These are phyloP conservation scores for Pollenia griseotomentosa DNA, from an alignment of 2,888 invertebrate genomes.

Conservation along the genomic window DNA sequence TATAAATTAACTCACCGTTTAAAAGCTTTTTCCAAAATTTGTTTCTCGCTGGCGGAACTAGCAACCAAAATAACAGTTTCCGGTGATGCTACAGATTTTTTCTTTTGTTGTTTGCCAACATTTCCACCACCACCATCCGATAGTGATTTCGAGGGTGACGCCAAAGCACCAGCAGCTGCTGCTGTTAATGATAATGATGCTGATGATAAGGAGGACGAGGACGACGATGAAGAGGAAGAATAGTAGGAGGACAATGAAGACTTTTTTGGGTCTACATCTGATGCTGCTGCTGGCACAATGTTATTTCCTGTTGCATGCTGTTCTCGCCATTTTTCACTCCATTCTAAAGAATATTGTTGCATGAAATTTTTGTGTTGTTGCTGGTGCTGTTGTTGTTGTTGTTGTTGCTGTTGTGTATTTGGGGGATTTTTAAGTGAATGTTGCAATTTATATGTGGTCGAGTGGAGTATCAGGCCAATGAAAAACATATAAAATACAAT, in stretches of 20 bases:
- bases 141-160: slow-evolving; percentile 50
- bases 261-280: slow-evolving; percentile 51
- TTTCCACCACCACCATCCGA: slow-evolving; percentile 45
- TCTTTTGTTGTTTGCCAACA: slow-evolving; percentile 53
- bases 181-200: slow-evolving; percentile 35
- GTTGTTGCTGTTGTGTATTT: slow-evolving; percentile 57
- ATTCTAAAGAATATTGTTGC: slow-evolving; percentile 55
- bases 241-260: slow-evolving; percentile 12
- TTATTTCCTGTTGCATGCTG: slow-evolving; percentile 72
- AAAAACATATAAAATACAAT: slow-evolving; percentile 86
- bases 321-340: slow-evolving; percentile 53
- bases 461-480: slow-evolving; percentile 85
- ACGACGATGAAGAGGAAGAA: neutral
- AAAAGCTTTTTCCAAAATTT: slow-evolving; percentile 84
- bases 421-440: slow-evolving; percentile 74
- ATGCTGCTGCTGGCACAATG: slow-evolving; percentile 63
- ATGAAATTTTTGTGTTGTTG: slow-evolving; percentile 67
- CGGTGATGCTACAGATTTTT: slow-evolving; percentile 81
- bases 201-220: slow-evolving; percentile 6
- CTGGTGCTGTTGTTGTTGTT: slow-evolving; percentile 65
- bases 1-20: slow-evolving; percentile 84
- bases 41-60: slow-evolving; percentile 84
- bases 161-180: slow-evolving; percentile 33
- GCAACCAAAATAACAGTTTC: slow-evolving; percentile 85
- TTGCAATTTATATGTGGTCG: slow-evolving; percentile 83